A percentile compares a stretch with the other conserved stretches of the same genome.
Conservation (phyloP, 2,888 invertebrate species). For the Lepidochitona cinerea region DNA sequence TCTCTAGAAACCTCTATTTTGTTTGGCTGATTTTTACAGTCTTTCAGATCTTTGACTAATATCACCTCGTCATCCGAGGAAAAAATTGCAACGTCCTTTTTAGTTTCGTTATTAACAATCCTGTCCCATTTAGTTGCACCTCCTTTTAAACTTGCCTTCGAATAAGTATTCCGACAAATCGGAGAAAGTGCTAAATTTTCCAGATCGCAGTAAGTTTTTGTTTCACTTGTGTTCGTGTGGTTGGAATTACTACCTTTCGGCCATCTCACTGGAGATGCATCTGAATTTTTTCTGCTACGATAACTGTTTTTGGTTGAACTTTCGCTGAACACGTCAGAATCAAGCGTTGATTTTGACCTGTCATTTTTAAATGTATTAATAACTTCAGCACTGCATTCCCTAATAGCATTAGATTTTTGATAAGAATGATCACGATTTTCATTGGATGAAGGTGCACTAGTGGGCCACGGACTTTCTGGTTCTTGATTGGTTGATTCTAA, state of each 20-base stretch:
- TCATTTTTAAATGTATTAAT: not conserved
- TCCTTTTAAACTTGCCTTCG: not conserved
- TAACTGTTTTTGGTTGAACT: not conserved
- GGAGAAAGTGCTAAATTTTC: not conserved
- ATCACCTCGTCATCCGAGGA: not conserved
- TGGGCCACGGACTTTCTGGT: not conserved
- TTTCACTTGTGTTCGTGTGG: not conserved
- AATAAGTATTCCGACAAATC: not conserved
- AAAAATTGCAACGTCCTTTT: not conserved
- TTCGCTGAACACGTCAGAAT: not conserved
- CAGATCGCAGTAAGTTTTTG: not conserved
- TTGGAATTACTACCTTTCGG: not conserved
- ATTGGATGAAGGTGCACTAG: not conserved
- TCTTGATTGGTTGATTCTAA: constrained; percentile 17
- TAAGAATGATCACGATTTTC: not conserved
- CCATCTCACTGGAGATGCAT: not conserved
- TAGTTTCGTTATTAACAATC: not conserved
- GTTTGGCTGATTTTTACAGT: not conserved
- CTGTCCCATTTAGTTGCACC: not conserved
- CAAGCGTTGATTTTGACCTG: not conserved
- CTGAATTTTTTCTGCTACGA: not conserved
- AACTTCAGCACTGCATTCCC: not conserved
- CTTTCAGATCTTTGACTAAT: not conserved
- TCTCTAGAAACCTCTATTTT: not conserved
- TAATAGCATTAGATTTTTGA: not conserved